phyloP scores from a whole-genome alignment of 2,113 vertebrate genomes.

The Carlito syrichta region DNA sequence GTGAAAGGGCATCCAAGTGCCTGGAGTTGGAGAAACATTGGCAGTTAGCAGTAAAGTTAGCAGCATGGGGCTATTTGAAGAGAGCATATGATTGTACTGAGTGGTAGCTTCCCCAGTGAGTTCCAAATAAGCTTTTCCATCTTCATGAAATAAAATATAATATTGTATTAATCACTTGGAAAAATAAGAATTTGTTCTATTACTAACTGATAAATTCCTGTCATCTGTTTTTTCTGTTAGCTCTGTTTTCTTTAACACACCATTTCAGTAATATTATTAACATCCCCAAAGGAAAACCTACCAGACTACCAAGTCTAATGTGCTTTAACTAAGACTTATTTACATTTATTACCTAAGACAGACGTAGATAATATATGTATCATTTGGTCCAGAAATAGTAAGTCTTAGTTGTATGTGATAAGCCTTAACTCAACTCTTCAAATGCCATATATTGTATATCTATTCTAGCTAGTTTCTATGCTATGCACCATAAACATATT shows the following conservation, averaged over 20 bases:
- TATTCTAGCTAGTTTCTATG: background rate
- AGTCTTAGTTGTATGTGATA: background rate
- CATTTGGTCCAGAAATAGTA: slow-evolving; percentile 32
- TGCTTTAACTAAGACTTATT: slow-evolving; percentile 28
- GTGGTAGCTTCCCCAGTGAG: background rate
- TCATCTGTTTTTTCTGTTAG: background rate
- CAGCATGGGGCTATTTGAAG: background rate
- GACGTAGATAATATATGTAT: background rate
- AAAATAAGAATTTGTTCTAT: slow-evolving; percentile 12
- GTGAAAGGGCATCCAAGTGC: background rate
- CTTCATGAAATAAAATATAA: slow-evolving; percentile 7
- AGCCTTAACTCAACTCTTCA: background rate
- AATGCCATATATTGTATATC: background rate
- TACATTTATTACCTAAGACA: slow-evolving; percentile 28
- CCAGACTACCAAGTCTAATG: background rate
- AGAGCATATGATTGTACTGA: background rate
- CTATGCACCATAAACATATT: background rate
- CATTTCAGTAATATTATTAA: slow-evolving; percentile 31
- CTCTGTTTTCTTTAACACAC: slow-evolving; percentile 27
- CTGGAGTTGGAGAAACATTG: background rate
- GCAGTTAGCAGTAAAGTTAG: background rate
- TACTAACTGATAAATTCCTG: background rate
- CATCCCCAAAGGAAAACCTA: slow-evolving; percentile 24
- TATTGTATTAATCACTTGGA: background rate
- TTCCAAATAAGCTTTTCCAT: background rate